Evolutionary conservation across 35 echinoderm and acorn worm genomes (phyloP).

Genomic region (Ptychodera flava): DNA sequence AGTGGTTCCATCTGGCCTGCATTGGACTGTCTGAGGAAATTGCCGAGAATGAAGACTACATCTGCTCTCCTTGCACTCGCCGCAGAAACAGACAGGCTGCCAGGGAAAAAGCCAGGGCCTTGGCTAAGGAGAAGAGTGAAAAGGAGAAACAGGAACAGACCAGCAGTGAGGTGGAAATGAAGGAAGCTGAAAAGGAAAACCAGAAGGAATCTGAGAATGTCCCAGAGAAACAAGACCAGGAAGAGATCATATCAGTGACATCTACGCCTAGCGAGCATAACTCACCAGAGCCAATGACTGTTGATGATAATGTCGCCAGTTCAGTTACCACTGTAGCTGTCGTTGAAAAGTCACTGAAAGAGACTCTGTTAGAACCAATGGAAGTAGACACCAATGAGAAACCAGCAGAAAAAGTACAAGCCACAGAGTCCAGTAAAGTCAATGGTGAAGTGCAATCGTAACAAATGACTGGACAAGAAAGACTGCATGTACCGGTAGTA

Average conservation of each 20-base stretch:
- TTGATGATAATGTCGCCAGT: not conserved
- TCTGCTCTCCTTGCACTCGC: conserved; percentile 70
- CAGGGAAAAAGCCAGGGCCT: not conserved
- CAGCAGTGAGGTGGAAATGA: not conserved
- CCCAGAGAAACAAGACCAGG: not conserved
- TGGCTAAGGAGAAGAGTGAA: not conserved
- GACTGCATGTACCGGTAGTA: no score
- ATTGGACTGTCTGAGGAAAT: conserved; percentile 91
- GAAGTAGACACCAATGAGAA: conserved; percentile 10
- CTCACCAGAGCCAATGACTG: not conserved
- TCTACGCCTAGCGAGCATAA: not conserved
- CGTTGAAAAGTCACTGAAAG: not conserved
- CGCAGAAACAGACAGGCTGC: conserved; percentile 31
- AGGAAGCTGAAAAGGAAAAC: not conserved
- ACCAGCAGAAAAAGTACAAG: not conserved
- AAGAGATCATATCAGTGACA: not conserved
- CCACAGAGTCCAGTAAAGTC: not conserved
- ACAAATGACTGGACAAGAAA: no score
- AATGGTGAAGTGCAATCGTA: not conserved
- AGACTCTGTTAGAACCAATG: not conserved
- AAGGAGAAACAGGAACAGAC: not conserved
- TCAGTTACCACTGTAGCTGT: not conserved
- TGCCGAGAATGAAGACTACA: conserved; percentile 83
- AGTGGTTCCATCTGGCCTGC: conserved; percentile 95
- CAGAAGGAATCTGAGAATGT: not conserved